These are phyloP conservation scores for Sebastes schlegelii DNA, from an alignment of 2,113 vertebrate species.

Conservation along the genomic window DNA sequence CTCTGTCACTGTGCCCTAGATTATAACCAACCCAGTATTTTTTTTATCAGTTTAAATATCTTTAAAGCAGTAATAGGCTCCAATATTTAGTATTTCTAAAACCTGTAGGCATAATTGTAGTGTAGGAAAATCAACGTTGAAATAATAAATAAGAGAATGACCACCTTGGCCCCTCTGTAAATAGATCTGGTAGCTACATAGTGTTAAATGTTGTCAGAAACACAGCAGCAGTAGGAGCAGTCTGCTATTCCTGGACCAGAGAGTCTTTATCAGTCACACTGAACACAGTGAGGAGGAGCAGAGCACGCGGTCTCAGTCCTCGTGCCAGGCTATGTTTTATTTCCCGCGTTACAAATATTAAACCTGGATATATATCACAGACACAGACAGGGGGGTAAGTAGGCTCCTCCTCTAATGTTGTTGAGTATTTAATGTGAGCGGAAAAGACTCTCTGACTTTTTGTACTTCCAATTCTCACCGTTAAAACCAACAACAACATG, in stretches of 20 bases:
- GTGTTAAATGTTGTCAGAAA: slow-evolving; percentile 20
- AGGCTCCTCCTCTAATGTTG: not conserved
- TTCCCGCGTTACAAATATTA: slow-evolving; percentile 13
- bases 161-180: slow-evolving; percentile 4
- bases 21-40: too few species aligned
- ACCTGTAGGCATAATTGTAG: not conserved
- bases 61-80: too few species aligned
- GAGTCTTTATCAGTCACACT: slow-evolving; percentile 9
- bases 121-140: not conserved
- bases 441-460: not conserved
- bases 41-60: too few species aligned
- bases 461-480: not conserved
- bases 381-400: slow-evolving; percentile 51
- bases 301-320: not conserved
- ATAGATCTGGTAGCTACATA: not conserved
- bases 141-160: not conserved
- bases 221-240: slow-evolving; percentile 19
- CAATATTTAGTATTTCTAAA: not conserved
- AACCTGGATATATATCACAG: slow-evolving; percentile 14
- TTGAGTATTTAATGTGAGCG: not conserved
- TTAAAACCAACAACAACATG: not conserved
- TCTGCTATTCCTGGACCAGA: slow-evolving; percentile 58
- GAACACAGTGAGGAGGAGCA: not conserved
- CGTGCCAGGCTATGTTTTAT: slow-evolving; percentile 5
- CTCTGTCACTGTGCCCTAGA: too few species aligned